These are phyloP conservation scores for Diadumene lineata DNA, from an alignment of 92 coral and sea anemone genomes.

Conservation along the genomic window DNA sequence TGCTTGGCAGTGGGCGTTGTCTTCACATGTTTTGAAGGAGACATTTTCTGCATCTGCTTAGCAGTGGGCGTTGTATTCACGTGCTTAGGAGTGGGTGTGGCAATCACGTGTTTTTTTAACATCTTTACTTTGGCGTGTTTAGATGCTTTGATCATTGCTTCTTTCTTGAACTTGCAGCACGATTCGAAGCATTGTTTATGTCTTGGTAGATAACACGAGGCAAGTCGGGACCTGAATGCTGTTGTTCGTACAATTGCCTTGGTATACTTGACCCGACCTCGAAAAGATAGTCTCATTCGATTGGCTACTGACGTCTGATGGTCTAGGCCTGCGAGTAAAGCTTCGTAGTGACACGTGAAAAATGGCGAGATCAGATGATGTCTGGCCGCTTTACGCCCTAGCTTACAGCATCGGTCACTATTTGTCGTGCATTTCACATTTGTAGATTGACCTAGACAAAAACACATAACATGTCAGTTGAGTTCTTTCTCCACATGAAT, in stretches of 20 bases:
- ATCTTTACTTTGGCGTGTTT: background rate
- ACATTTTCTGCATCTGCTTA: background rate
- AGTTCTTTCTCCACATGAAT: too few relatives aligned
- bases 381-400: conserved; percentile 69
- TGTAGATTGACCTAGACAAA: background rate
- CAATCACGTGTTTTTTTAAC: background rate
- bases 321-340: conserved; percentile 53
- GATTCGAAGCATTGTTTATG: conserved; percentile 49
- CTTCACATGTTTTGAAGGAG: background rate
- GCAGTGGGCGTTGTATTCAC: background rate
- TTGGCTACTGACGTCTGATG: conserved; percentile 59
- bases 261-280: conserved; percentile 10
- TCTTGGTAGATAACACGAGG: conserved; percentile 29
- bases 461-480: too few relatives aligned
- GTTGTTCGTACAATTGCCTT: conserved; percentile 18
- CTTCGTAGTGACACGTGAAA: conserved; percentile 62
- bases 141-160: conserved; percentile 7
- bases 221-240: conserved; percentile 49
- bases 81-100: conserved; percentile 1
- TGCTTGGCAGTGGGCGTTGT: background rate
- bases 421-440: conserved; percentile 18
- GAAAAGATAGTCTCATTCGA: conserved; percentile 26
- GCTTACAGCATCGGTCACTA: conserved; percentile 42
- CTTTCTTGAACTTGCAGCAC: conserved; percentile 43
- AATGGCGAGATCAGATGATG: conserved; percentile 38